Evolutionary conservation across 1,140 invertebrate genomes (phyloP).

Genomic region (Rhizoglyphus robini): DNA sequence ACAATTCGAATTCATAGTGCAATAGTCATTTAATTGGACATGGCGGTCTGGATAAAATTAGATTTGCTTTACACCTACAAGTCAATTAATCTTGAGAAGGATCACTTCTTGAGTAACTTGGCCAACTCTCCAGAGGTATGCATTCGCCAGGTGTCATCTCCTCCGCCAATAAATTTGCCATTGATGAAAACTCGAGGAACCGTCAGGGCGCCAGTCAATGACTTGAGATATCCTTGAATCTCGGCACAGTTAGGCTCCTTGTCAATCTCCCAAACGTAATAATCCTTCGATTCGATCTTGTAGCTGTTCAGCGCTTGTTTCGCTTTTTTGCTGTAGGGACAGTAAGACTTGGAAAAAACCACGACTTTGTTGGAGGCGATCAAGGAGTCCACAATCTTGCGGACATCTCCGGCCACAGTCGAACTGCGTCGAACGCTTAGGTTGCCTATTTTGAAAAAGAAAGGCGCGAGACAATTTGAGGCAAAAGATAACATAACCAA

Average conservation of each 20-base stretch:
- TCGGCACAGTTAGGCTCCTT: neutral
- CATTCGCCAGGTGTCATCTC: neutral
- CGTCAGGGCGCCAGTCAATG: neutral
- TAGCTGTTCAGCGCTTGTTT: neutral
- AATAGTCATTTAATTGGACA: too few relatives aligned
- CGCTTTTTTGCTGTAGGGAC: neutral
- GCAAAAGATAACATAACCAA: too few relatives aligned
- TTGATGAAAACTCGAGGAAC: slow-evolving; percentile 2
- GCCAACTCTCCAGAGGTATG: neutral
- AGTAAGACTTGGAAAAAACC: neutral
- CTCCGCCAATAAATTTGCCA: neutral
- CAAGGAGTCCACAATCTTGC: too few relatives aligned
- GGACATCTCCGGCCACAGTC: too few relatives aligned
- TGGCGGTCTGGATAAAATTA: too few relatives aligned
- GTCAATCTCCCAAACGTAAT: neutral
- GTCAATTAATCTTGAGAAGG: too few relatives aligned
- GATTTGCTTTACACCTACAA: too few relatives aligned
- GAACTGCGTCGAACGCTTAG: too few relatives aligned
- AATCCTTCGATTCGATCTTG: neutral
- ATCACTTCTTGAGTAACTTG: too few relatives aligned
- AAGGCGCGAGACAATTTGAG: too few relatives aligned
- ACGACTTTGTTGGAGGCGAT: neutral
- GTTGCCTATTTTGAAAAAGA: neutral
- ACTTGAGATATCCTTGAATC: neutral
- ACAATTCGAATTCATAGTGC: too few relatives aligned